Percentiles rank a stretch among this genome's conserved stretches.
phyloP scores from a whole-genome alignment of 2,888 invertebrate species.

The Catocala sponsa region DNA sequence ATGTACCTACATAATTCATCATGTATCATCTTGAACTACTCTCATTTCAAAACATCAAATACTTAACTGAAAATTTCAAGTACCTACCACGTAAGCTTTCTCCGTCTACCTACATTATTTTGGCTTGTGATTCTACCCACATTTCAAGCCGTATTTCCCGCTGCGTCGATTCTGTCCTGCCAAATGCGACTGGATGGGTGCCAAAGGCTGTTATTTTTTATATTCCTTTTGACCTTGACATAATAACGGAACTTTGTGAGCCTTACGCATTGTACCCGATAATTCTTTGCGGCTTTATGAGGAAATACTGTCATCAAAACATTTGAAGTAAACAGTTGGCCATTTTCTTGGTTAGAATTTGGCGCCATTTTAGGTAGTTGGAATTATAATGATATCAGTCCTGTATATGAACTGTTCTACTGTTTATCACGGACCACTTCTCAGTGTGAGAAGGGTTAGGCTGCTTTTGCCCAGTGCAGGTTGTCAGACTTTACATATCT shows the following conservation, averaged over 20 bases:
- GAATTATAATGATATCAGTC: no score
- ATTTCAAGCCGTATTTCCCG: constrained; percentile 14
- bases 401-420: no score
- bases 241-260: constrained; percentile 13
- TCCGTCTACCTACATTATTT: constrained; percentile 17
- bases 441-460: no score
- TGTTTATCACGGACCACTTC: no score
- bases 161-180: constrained; percentile 23
- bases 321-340: background rate
- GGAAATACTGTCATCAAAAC: no score
- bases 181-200: constrained; percentile 28
- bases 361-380: no score
- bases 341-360: background rate
- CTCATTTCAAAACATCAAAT: no score
- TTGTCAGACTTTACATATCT: no score
- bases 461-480: no score
- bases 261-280: background rate
- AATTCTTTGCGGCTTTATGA: no score
- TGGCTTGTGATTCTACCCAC: constrained; percentile 23
- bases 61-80: background rate
- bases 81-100: background rate
- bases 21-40: no score
- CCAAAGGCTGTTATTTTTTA: constrained; percentile 34
- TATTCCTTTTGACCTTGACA: constrained; percentile 35
- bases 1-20: no score